Evolutionary conservation across 1,140 invertebrate species (phyloP).

Genomic region (Drosophila santomea): DNA sequence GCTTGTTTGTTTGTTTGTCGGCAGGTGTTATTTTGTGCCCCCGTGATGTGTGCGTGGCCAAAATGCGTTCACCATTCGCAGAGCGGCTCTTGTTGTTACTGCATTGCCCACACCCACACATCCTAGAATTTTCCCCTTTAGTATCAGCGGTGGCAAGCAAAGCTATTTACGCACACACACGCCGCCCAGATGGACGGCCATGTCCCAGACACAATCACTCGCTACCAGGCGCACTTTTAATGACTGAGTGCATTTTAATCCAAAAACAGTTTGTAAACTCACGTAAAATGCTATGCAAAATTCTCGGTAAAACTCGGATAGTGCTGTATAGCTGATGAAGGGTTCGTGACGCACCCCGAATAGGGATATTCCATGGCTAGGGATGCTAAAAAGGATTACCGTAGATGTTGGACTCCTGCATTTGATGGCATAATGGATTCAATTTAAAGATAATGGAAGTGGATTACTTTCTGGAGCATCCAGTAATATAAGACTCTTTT

Average conservation of each 20-base stretch:
- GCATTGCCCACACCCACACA: background rate
- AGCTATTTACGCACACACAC: slow-evolving; percentile 72
- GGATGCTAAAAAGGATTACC: slow-evolving; percentile 9
- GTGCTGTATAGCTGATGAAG: slow-evolving; percentile 36
- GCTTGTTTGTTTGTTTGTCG: slow-evolving; percentile 76
- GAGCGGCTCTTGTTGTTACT: slow-evolving; percentile 65
- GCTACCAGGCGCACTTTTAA: slow-evolving; percentile 77
- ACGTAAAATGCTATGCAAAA: slow-evolving; percentile 72
- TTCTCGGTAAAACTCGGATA: slow-evolving; percentile 26
- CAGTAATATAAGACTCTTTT: background rate
- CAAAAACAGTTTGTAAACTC: slow-evolving; percentile 81
- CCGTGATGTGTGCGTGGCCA: slow-evolving; percentile 66
- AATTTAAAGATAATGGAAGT: background rate
- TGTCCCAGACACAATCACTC: slow-evolving; percentile 63
- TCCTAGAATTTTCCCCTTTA: background rate
- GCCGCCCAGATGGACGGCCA: slow-evolving; percentile 24
- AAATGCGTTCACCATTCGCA: slow-evolving; percentile 66
- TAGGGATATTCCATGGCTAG: background rate
- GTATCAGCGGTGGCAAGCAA: slow-evolving; percentile 62
- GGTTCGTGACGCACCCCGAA: slow-evolving; percentile 13
- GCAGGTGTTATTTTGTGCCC: slow-evolving; percentile 79
- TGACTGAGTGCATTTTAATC: slow-evolving; percentile 81
- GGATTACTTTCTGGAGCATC: background rate
- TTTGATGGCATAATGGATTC: slow-evolving; percentile 3
- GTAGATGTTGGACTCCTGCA: background rate